Conservation (phyloP, 2,113 vertebrate genomes). For the Leptodactylus fuscus region DNA sequence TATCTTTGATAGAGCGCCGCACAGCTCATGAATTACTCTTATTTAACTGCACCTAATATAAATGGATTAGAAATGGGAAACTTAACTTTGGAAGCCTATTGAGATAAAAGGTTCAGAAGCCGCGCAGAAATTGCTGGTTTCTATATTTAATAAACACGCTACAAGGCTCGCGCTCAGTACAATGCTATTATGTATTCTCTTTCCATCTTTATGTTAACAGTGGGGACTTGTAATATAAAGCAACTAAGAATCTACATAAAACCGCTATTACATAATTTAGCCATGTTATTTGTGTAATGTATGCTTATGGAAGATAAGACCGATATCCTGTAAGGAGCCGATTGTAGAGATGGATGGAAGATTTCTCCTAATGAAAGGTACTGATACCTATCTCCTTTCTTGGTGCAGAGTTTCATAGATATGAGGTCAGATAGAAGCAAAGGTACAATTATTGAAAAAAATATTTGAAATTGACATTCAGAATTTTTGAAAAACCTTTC, state of each 20-base stretch:
- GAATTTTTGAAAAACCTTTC: too few species aligned
- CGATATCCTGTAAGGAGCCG: too few species aligned
- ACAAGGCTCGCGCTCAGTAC: background rate
- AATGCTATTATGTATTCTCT: background rate
- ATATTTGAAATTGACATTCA: too few species aligned
- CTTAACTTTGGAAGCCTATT: conserved; percentile 7
- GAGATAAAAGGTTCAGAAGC: conserved; percentile 36
- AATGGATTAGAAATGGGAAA: conserved; percentile 31
- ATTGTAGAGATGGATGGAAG: too few species aligned
- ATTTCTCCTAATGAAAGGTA: too few species aligned
- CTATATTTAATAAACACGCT: conserved; percentile 7
- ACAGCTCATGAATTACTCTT: conserved; percentile 15
- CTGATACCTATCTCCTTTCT: too few species aligned
- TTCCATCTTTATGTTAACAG: conserved; percentile 7
- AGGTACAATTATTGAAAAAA: too few species aligned
- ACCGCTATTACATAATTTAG: background rate
- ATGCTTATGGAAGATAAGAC: background rate
- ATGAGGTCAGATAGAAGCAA: too few species aligned
- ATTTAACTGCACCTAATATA: conserved; percentile 19
- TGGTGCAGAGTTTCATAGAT: too few species aligned
- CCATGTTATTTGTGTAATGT: background rate
- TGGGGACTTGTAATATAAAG: background rate
- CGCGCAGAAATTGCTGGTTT: conserved; percentile 29
- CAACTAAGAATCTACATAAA: background rate
- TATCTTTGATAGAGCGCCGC: background rate